These are phyloP conservation scores for Araneus ventricosus DNA, from an alignment of 1,140 invertebrate species.

Conservation along the genomic window DNA sequence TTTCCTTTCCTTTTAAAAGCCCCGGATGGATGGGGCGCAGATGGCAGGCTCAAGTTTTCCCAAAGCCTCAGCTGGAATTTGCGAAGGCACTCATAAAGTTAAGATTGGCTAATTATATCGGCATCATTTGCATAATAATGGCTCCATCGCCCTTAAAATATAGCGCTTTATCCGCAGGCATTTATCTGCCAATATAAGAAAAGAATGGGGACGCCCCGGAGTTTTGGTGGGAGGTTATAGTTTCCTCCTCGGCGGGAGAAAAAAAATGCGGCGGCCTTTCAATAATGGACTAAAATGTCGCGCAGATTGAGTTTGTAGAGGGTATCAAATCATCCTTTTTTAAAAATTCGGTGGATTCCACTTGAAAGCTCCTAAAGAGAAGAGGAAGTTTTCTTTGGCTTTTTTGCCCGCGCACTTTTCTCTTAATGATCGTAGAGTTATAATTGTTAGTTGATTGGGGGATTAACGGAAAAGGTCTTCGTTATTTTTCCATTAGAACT, in stretches of 20 bases:
- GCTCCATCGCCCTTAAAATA: conserved; percentile 57
- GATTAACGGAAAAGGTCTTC: conserved; percentile 70
- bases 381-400: conserved; percentile 13
- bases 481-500: conserved; percentile 74
- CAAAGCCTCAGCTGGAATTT: conserved; percentile 70
- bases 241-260: conserved; percentile 2
- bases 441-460: conserved; percentile 72
- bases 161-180: conserved; percentile 56
- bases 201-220: conserved; percentile 45
- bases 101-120: conserved; percentile 75
- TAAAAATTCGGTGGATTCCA: conserved; percentile 48
- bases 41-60: conserved; percentile 46
- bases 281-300: conserved; percentile 74
- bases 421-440: conserved; percentile 73
- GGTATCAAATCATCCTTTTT: conserved; percentile 66
- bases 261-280: conserved; percentile 43
- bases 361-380: conserved; percentile 12
- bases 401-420: conserved; percentile 54
- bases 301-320: conserved; percentile 66
- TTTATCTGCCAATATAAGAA: conserved; percentile 69
- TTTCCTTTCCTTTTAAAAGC: conserved; percentile 52
- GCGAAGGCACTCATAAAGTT: conserved; percentile 70
- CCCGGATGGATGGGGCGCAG: conserved; percentile 48
- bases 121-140: conserved; percentile 75
- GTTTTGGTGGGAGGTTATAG: not conserved